These are phyloP conservation scores for Cotesia congregata DNA, from an alignment of 2,888 invertebrate genomes.

Conservation along the genomic window DNA sequence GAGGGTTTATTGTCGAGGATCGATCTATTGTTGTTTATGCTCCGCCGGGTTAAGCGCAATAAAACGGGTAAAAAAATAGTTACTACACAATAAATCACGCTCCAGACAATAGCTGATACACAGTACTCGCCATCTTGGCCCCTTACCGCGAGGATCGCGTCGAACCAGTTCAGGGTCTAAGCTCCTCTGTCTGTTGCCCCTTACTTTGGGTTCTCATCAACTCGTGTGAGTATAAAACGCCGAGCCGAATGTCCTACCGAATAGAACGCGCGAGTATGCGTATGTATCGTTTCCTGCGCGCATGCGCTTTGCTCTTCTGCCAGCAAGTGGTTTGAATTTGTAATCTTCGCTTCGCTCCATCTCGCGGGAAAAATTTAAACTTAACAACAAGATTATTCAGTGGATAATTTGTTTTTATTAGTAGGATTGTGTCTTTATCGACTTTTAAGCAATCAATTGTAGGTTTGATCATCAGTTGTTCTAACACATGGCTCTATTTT, in stretches of 20 bases:
- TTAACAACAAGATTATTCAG: not conserved
- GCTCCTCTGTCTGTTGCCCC: constrained; percentile 41
- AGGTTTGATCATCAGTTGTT: too few species aligned
- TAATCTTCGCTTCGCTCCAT: not conserved
- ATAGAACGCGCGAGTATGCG: constrained; percentile 13
- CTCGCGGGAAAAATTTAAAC: not conserved
- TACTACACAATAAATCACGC: constrained; percentile 50
- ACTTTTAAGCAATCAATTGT: too few species aligned
- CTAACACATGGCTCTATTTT: too few species aligned
- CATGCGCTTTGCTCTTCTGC: not conserved
- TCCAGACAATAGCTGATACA: constrained; percentile 56
- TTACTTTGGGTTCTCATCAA: constrained; percentile 34
- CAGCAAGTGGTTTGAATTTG: constrained; percentile 14
- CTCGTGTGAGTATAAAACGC: constrained; percentile 32
- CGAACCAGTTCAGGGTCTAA: constrained; percentile 54
- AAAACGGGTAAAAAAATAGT: constrained; percentile 39
- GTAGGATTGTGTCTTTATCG: too few species aligned
- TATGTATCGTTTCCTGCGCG: constrained; percentile 1
- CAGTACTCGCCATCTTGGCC: constrained; percentile 64
- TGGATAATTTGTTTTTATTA: too few species aligned
- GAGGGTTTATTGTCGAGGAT: not conserved
- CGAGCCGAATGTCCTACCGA: constrained; percentile 15
- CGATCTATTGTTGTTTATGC: not conserved
- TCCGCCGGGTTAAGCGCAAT: not conserved
- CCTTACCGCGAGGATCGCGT: constrained; percentile 50